These are phyloP conservation scores for Amblyraja radiata DNA, from an alignment of 2,797 vertebrate species.

Conservation along the genomic window DNA sequence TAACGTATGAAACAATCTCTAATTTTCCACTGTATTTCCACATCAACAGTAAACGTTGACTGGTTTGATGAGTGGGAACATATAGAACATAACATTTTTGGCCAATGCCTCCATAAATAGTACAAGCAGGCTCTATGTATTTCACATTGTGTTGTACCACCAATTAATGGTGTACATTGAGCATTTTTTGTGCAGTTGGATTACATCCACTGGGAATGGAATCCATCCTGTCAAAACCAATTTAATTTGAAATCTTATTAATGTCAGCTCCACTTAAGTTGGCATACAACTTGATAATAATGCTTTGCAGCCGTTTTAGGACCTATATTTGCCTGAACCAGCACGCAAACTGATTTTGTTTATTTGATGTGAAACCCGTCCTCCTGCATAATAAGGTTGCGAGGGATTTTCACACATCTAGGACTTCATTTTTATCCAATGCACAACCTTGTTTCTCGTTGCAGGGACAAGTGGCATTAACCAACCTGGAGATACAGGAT, in stretches of 20 bases:
- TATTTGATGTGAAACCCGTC: background rate
- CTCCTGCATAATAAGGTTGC: background rate
- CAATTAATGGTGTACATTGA: background rate
- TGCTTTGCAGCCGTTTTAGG: background rate
- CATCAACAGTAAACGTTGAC: background rate
- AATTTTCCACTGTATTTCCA: background rate
- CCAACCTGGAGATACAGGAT: background rate
- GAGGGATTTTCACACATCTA: background rate
- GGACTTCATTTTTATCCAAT: background rate
- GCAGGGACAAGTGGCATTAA: background rate
- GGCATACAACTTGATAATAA: background rate
- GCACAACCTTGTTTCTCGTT: no score
- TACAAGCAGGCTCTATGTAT: background rate
- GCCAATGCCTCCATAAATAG: background rate
- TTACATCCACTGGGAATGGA: background rate
- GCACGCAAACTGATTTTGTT: background rate
- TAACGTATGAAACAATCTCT: background rate
- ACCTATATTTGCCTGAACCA: background rate
- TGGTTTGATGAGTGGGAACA: background rate
- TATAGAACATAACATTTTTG: background rate
- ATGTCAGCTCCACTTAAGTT: background rate
- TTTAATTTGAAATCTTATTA: background rate
- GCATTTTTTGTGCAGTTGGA: background rate
- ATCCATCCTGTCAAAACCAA: background rate
- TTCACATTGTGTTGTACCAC: background rate